A percentile compares a stretch with the other conserved stretches of the same genome.
Conservation (phyloP, 2,797 vertebrate genomes). For the Caiman crocodilus region DNA sequence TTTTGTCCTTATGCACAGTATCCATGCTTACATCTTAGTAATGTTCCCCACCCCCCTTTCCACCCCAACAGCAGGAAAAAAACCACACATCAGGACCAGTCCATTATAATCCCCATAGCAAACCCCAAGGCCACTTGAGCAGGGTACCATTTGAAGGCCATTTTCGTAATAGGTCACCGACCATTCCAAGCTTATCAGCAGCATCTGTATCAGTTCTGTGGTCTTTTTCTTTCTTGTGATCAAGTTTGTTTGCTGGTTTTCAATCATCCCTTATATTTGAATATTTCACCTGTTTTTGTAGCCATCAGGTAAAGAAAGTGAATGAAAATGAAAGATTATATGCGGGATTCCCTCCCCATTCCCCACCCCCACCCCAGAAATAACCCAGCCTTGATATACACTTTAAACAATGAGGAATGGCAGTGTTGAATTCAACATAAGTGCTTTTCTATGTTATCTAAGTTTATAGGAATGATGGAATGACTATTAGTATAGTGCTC, state of each 20-base stretch:
- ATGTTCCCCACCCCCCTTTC: constrained; percentile 81
- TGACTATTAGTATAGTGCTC: constrained; percentile 74
- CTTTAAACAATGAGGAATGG: constrained; percentile 75
- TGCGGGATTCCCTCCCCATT: constrained; percentile 46
- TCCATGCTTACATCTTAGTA: constrained; percentile 91
- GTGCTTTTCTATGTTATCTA: constrained; percentile 76
- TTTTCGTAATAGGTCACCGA: constrained; percentile 71
- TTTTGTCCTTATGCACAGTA: constrained; percentile 95
- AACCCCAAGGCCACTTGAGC: constrained; percentile 63
- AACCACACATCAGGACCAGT: constrained; percentile 85
- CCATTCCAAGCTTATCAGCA: constrained; percentile 60
- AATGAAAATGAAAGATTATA: constrained; percentile 69
- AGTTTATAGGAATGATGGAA: constrained; percentile 73
- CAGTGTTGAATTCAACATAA: constrained; percentile 68
- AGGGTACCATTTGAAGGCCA: constrained; percentile 72
- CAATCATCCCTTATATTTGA: constrained; percentile 14
- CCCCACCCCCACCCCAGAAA: constrained; percentile 62
- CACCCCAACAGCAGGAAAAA: constrained; percentile 82
- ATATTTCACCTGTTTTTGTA: constrained; percentile 54
- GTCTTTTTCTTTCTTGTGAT: constrained; percentile 53
- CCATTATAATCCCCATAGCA: constrained; percentile 66
- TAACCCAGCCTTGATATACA: constrained; percentile 71
- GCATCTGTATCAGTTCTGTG: constrained; percentile 44
- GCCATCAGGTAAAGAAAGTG: constrained; percentile 63
- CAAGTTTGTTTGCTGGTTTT: constrained; percentile 61